These are phyloP conservation scores for Habropoda laboriosa DNA, from an alignment of 1,140 invertebrate species.

Conservation along the genomic window DNA sequence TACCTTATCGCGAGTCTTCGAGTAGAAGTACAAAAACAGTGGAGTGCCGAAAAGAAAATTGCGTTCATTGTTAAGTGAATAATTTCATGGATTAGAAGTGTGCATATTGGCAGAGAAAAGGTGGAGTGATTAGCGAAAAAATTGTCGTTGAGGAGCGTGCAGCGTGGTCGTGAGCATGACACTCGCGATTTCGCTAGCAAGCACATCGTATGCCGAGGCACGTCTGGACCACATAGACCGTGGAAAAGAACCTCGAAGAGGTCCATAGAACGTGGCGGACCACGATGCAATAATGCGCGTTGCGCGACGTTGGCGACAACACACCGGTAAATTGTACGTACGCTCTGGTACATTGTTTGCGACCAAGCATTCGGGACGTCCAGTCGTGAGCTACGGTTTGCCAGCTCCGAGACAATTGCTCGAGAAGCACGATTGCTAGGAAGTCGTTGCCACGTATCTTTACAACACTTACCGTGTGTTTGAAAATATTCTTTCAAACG, in stretches of 20 bases:
- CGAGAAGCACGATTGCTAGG: constrained; percentile 54
- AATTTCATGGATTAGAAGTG: constrained; percentile 5
- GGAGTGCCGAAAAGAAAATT: not conserved
- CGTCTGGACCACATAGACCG: constrained; percentile 70
- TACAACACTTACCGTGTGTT: not conserved
- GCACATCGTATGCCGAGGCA: constrained; percentile 74
- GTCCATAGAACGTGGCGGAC: constrained; percentile 70
- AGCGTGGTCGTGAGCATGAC: constrained; percentile 46
- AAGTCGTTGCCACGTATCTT: constrained; percentile 52
- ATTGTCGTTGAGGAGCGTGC: constrained; percentile 37
- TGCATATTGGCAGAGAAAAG: constrained; percentile 17
- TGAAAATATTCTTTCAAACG: too few species aligned
- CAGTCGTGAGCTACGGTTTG: constrained; percentile 45
- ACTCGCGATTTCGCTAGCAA: constrained; percentile 68
- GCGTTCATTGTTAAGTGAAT: not conserved
- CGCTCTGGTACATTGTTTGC: constrained; percentile 74
- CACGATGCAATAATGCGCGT: constrained; percentile 71
- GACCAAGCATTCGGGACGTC: constrained; percentile 59
- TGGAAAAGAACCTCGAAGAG: constrained; percentile 49
- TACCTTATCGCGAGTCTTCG: too few species aligned
- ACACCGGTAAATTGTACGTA: constrained; percentile 76
- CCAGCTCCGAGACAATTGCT: constrained; percentile 27
- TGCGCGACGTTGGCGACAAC: constrained; percentile 69
- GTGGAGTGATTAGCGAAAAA: constrained; percentile 28
- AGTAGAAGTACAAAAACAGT: too few species aligned